These are phyloP conservation scores for Acrocephalus kingi DNA, from an alignment of 2,113 vertebrate species.

Conservation along the genomic window DNA sequence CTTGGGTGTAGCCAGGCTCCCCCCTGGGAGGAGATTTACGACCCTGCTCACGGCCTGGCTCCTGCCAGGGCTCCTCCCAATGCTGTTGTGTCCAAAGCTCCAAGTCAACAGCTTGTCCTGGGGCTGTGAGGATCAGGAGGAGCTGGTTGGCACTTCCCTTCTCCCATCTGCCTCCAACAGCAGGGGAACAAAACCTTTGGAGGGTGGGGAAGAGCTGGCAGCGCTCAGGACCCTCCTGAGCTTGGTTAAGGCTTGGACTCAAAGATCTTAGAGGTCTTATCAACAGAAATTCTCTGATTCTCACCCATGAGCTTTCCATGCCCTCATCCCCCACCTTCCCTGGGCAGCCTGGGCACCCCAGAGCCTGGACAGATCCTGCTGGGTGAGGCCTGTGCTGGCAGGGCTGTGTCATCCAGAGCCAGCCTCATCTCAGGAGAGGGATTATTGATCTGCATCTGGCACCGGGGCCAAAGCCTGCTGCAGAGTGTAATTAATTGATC, in stretches of 20 bases:
- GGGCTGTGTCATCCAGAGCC: rapidly evolving
- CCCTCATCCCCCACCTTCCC: background rate
- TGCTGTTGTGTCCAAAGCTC: background rate
- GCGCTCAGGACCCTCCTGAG: background rate
- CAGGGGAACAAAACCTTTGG: background rate
- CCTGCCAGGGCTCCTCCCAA: background rate
- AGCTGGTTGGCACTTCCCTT: background rate
- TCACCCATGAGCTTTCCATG: background rate
- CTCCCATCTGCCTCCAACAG: background rate
- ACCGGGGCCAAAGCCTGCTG: background rate
- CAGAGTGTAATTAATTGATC: conserved; percentile 54
- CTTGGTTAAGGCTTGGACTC: background rate
- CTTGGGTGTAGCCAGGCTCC: background rate
- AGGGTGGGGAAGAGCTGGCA: background rate
- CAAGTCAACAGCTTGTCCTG: background rate
- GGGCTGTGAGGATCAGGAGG: background rate
- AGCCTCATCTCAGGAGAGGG: background rate
- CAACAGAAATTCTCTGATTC: background rate
- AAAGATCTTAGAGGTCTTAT: background rate
- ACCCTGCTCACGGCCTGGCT: background rate
- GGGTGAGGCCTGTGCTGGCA: background rate
- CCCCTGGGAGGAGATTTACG: background rate
- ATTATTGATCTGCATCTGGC: background rate
- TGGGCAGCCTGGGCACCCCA: background rate
- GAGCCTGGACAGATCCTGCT: rapidly evolving